These are phyloP conservation scores for Shargacucullia verbasci DNA, from an alignment of 2,888 invertebrate species.

Conservation along the genomic window DNA sequence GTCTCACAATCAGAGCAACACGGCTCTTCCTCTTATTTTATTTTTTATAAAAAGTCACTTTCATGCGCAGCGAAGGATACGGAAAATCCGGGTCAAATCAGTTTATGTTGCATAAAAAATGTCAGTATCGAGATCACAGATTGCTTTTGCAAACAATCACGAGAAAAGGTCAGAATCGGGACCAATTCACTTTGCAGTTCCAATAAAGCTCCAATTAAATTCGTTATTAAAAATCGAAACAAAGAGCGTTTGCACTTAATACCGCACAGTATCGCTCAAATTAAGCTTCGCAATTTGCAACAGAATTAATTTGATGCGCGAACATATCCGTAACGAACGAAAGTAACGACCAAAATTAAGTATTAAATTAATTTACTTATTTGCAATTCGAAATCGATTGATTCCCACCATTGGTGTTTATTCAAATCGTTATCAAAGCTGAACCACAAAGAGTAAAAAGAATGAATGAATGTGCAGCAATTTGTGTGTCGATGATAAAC, in stretches of 20 bases:
- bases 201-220: conserved; percentile 4
- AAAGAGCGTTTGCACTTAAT: conserved; percentile 1
- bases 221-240: not conserved
- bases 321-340: conserved; percentile 7
- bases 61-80: no score
- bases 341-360: conserved; percentile 29
- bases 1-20: no score
- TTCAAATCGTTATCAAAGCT: conserved; percentile 28
- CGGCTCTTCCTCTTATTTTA: no score
- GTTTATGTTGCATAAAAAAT: no score
- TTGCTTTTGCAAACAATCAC: conserved; percentile 8
- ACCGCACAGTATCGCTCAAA: conserved; percentile 9
- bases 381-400: conserved; percentile 39
- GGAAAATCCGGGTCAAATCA: no score
- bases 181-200: conserved; percentile 4
- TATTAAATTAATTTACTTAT: conserved; percentile 29
- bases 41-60: no score
- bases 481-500: conserved; percentile 50
- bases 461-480: conserved; percentile 39
- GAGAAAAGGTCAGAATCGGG: conserved; percentile 13
- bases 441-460: conserved; percentile 33
- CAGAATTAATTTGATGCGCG: conserved; percentile 22
- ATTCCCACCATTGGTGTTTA: conserved; percentile 41
- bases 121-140: conserved; percentile 7
- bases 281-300: not conserved